Evolutionary conservation across 1,140 invertebrate genomes (phyloP).

Genomic region (Chlorops oryzae): DNA sequence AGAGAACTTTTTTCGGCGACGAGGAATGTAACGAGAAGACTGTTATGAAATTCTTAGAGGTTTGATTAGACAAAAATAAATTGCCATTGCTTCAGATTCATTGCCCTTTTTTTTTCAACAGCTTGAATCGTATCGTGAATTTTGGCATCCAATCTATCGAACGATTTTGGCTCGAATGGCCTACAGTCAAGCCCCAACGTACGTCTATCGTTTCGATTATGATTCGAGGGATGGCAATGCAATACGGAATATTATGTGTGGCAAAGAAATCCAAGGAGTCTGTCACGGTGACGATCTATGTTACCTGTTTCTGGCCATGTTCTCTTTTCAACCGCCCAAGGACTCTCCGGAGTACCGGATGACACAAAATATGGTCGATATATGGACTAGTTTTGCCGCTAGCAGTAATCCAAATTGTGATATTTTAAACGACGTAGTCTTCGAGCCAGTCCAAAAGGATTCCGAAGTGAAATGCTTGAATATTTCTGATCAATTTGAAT

Average conservation of each 20-base stretch:
- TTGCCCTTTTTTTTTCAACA: conserved; percentile 4
- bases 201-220: conserved; percentile 49
- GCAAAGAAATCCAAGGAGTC: conserved; percentile 47
- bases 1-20: conserved; percentile 32
- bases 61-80: background rate
- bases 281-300: conserved; percentile 60
- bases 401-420: conserved; percentile 43
- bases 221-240: conserved; percentile 39
- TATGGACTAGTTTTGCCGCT: conserved; percentile 49
- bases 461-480: conserved; percentile 43
- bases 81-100: background rate
- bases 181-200: conserved; percentile 40
- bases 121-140: conserved; percentile 44
- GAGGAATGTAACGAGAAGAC: conserved; percentile 29
- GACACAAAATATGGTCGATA: conserved; percentile 49
- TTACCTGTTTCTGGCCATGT: conserved; percentile 55
- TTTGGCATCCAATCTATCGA: conserved; percentile 48
- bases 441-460: conserved; percentile 35
- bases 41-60: conserved; percentile 37
- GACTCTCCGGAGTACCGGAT: conserved; percentile 34
- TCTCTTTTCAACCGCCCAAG: conserved; percentile 41
- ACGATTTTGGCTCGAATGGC: conserved; percentile 31
- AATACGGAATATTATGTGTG: conserved; percentile 37
- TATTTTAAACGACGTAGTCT: conserved; percentile 26
- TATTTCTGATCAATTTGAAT: conserved; percentile 37